Conservation (phyloP, 2,888 invertebrate species). For the Pseudoips prasinana region DNA sequence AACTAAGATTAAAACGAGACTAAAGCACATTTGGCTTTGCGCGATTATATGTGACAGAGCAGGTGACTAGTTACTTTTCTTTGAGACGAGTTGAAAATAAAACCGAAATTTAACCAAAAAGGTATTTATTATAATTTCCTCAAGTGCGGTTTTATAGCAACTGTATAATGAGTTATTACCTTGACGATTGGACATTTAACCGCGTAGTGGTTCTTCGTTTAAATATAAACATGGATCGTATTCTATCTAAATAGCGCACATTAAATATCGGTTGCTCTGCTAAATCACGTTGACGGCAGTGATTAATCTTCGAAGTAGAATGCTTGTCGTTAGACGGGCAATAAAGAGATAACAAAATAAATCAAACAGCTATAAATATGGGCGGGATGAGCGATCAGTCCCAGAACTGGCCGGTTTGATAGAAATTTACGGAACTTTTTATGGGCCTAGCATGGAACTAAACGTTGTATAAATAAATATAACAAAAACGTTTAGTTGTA, state of each 20-base stretch:
- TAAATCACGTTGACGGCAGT: slow-evolving; percentile 78
- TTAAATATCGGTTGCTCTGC: slow-evolving; percentile 79
- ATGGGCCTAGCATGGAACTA: slow-evolving; percentile 63
- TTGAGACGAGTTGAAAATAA: no score
- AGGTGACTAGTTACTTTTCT: no score
- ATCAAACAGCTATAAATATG: slow-evolving; percentile 79
- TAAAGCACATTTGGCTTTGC: no score
- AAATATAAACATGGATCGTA: slow-evolving; percentile 70
- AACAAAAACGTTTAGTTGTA: slow-evolving; percentile 64
- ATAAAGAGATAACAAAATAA: slow-evolving; percentile 82
- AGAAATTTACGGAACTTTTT: slow-evolving; percentile 73
- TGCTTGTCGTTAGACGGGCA: slow-evolving; percentile 77
- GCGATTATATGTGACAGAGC: no score
- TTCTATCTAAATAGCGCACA: slow-evolving; percentile 74
- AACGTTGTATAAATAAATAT: slow-evolving; percentile 67
- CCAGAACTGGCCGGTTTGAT: slow-evolving; percentile 66
- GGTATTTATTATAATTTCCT: slow-evolving; percentile 43
- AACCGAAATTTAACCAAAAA: no score
- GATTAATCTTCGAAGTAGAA: slow-evolving; percentile 78
- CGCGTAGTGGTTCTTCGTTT: slow-evolving; percentile 60
- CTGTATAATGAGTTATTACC: slow-evolving; percentile 48
- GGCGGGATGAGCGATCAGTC: slow-evolving; percentile 73
- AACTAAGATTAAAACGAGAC: no score
- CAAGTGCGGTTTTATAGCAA: slow-evolving; percentile 34
- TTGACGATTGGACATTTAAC: slow-evolving; percentile 62